These are phyloP conservation scores for Andrena chrysosceles DNA, from an alignment of 2,888 invertebrate genomes.

Conservation along the genomic window DNA sequence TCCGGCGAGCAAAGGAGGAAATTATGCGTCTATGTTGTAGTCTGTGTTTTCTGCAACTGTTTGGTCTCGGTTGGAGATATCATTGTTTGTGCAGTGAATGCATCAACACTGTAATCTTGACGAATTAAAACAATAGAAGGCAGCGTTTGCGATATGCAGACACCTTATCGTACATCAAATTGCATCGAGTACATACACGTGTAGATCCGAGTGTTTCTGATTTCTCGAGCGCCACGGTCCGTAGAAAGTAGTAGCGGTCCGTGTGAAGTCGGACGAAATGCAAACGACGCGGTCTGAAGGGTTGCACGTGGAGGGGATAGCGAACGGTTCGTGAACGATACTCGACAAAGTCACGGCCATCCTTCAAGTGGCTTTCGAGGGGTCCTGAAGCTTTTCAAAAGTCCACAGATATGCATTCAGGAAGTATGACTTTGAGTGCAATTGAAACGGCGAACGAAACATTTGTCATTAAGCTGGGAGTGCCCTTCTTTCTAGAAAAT, in stretches of 20 bases:
- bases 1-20: no score
- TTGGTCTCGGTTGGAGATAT: no score
- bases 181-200: background rate
- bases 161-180: background rate
- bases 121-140: no score
- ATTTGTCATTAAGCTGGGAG: background rate
- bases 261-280: conserved; percentile 20
- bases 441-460: background rate
- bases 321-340: conserved; percentile 37
- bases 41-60: no score
- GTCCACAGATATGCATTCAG: background rate
- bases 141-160: no score
- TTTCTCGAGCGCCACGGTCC: background rate
- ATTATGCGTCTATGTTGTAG: no score
- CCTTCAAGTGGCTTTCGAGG: conserved; percentile 36
- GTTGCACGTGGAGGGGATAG: conserved; percentile 2
- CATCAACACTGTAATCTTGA: no score
- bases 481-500: no score
- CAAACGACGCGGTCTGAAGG: conserved; percentile 30
- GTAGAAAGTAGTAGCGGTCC: conserved; percentile 9
- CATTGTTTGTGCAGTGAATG: no score
- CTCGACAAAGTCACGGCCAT: conserved; percentile 47
- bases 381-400: conserved; percentile 1
- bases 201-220: background rate
- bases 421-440: background rate